Base-by-base conservation (phyloP, 2,888 invertebrate species). In the Listrodromus nycthemerus region DNA sequence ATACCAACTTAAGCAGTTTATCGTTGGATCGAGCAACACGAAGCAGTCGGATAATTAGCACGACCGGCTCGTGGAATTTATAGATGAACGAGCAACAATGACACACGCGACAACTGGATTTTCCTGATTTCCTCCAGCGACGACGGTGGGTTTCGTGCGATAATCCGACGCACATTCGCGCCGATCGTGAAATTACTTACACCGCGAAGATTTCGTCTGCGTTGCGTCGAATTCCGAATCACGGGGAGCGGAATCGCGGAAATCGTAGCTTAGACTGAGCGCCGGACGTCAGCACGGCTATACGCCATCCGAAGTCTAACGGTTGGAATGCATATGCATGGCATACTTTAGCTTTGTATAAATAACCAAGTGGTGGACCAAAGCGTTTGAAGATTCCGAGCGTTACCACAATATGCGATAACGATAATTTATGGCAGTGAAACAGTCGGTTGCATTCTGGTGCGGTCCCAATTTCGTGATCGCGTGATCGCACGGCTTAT, bases 381-480 rank as follows among this genome's bases (percentile, higher is more conserved):
- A 41, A 41, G 41, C 66, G 41, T 66, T 66, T 66, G 13, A 41
- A 66, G 66, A 41, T 66, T 66, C 41, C 37, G 8, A 19, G 8
- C 21, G 19, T 41, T 41, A 45, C 41, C 66, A 66, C 13, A 33
- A 37, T 19, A 41, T 41, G 41, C 41, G 24, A 41, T 24, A 24
- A 66, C 66, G 66, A 66, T 66, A 66, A 66, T 37, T 66, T 66
- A 66, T 66, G 21, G 4, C 45, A 21, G 66, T 24, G 27, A 58
- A 30, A 58, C 24, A 16, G 58, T 58, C 58, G 13, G 58, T 30
- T 58, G 58, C 58, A 58, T 81, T 63, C 76, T 75, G 66, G 71
- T 52, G 2, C 55, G 77, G 66, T 79, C 77, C 80, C 50, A 30
- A 45, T 24, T 48, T 58, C 74, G 37, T 30, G 58, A 58, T 58